Base-by-base conservation (phyloP, 2,888 invertebrate genomes). In the Synanthedon myopaeformis region DNA sequence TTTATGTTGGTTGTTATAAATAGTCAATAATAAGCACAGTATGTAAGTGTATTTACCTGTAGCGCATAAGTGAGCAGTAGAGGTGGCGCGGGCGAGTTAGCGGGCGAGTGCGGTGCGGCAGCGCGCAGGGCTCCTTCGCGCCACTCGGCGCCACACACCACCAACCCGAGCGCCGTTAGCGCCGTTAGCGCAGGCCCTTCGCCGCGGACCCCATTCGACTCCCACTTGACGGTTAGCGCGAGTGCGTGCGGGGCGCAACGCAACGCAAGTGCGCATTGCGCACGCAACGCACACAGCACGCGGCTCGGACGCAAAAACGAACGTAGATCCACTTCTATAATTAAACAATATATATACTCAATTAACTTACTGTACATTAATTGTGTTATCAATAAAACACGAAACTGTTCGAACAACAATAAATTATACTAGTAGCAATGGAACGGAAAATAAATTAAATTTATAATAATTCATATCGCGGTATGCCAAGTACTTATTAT, bases 281-380 rank as follows among this genome's bases (percentile, higher is more conserved):
- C 82, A n/a, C 75, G 79, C 64, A 78, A 59, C 52, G 78, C 79
- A 61, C 70, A 70, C 57, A 79, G 55, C 53, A 66, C 73, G 53
- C 85, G 82, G 53, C 61, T 56, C 49, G 81, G 78, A 0, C 60
- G 66, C 57, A 84, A 48, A 56, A 81, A 73, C 45, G 65, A 64
- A 1, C 84, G 80, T 52, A 85, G 55, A 55, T 86, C 83, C 56
- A 82, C 63, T 52, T 79, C 85, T 86, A 69, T 35, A 35, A 35
- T 10, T 35, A 10, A 35, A 35, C 35, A 35, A 35, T 35, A 35
- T 35, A 35, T 8, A 35, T 35, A 35, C 35, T 35, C 3, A 35
- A 35, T 3, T 35, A 35, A 35, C 35, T 10, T 2, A 8, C 35
- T 35, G 10, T 10, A 10, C 10, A 35, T 35, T 35, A 8, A 28